These are phyloP conservation scores for Ips nitidus DNA, from an alignment of 1,140 invertebrate genomes.

Conservation along the genomic window DNA sequence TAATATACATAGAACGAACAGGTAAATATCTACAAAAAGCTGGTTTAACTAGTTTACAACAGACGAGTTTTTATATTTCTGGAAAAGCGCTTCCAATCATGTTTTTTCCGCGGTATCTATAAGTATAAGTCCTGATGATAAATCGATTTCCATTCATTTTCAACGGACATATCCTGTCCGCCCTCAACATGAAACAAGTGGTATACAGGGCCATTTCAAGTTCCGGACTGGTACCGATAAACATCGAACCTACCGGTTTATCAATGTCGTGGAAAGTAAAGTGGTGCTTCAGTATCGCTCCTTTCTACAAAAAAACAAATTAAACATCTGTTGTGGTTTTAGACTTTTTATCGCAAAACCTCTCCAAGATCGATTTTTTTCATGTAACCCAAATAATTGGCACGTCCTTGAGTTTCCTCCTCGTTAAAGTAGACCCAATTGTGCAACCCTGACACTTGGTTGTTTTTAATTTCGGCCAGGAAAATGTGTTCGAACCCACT, in stretches of 20 bases:
- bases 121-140: conserved; percentile 72
- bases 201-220: conserved; percentile 90
- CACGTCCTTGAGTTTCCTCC: conserved; percentile 66
- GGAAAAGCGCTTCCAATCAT: conserved; percentile 80
- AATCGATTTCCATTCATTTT: conserved; percentile 69
- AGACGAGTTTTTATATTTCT: conserved; percentile 59
- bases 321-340: conserved; percentile 15
- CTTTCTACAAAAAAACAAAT: conserved; percentile 65
- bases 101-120: conserved; percentile 70
- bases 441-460: conserved; percentile 78
- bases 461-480: conserved; percentile 77
- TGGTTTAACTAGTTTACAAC: background rate
- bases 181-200: conserved; percentile 75
- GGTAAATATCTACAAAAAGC: no score
- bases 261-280: conserved; percentile 71
- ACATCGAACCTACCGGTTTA: conserved; percentile 79
- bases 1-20: no score
- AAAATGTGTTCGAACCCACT: conserved; percentile 88
- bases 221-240: conserved; percentile 90
- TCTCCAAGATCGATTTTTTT: conserved; percentile 69
- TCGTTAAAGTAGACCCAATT: conserved; percentile 86
- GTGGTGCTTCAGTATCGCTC: conserved; percentile 73
- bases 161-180: conserved; percentile 70
- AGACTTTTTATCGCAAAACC: conserved; percentile 50
- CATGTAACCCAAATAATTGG: conserved; percentile 80